Base-by-base conservation (phyloP, 2,888 invertebrate genomes). In the Anaspis maculata region DNA sequence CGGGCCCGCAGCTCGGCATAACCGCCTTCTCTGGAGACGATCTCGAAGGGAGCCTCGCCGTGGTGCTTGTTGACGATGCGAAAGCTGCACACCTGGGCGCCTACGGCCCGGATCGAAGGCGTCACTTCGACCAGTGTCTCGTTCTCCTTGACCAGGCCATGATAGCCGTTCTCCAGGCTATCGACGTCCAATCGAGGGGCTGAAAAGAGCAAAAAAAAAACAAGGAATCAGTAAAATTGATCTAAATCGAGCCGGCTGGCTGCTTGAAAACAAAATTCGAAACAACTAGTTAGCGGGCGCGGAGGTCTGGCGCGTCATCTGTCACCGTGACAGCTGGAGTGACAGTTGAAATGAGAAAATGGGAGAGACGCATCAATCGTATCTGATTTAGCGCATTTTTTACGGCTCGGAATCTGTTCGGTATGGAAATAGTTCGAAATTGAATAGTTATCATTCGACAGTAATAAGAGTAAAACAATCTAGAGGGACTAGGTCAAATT, bases 71-170 rank as follows among this genome's bases (percentile, higher is more conserved):
- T 90, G 38, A 88, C 79, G 52, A 91, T 90, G 53, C 84, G 81
- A 72, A 89, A 91, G 57, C 83, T 82, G 70, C 91, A 91, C 42
- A 90, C 82, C 42, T 68, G 65, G 30, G 68, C 71, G 15, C 49
- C 51, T 30, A 43, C 26, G 31, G 89, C 90, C 53, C 86, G 75
- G 61, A 92, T 91, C 49, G 84, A 74, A n/a, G 91, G 91, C 42
- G 89, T 90, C 56, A 91, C 88, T 68, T 91, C 90, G 49, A 92
- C 91, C 49, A 86, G 71, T 31, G 89, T 87, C 68, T 90, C 90
- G 68, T 91, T 90, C 72, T 92, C 92, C 53, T 86, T 82, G 56
- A 92, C 87, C 64, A 92, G 72, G 21, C 91, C 92, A 59, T 91
- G 91, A 70, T 91, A 92, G 42, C 90, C 90, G 54, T 85, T 85